These are phyloP conservation scores for Ceyx cyanopectus DNA, from an alignment of 2,113 vertebrate species.

Conservation along the genomic window DNA sequence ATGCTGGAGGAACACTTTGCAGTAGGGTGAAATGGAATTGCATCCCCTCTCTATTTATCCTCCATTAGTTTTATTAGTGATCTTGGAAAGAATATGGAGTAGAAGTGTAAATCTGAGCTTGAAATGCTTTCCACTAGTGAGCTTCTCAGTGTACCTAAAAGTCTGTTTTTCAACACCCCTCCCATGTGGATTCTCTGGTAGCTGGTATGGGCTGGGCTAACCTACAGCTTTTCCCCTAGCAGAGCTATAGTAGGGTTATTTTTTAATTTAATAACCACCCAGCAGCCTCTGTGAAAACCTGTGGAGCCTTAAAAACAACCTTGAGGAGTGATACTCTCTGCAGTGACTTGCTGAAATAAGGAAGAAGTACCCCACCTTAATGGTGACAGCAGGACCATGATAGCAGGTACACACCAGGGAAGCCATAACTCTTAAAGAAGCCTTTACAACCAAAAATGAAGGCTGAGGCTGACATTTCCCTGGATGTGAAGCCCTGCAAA, in stretches of 20 bases:
- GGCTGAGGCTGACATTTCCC: neutral
- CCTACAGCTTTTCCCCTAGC: neutral
- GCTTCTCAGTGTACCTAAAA: neutral
- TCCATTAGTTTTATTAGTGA: neutral
- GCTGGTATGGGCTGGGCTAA: neutral
- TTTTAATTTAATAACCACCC: neutral
- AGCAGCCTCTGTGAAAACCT: neutral
- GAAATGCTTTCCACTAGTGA: neutral
- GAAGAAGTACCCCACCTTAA: neutral
- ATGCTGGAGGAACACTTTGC: accelerated
- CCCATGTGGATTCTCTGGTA: neutral
- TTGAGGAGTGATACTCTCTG: neutral
- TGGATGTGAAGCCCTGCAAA: neutral
- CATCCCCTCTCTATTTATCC: neutral
- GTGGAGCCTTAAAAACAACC: neutral
- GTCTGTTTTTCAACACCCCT: neutral
- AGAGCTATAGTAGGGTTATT: neutral
- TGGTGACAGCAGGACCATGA: neutral
- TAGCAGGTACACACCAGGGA: accelerated
- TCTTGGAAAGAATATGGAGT: neutral
- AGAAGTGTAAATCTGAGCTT: neutral
- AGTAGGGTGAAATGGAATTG: neutral
- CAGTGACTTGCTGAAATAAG: neutral
- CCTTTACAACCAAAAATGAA: neutral
- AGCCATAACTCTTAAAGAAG: neutral